A percentile compares a stretch with the other conserved stretches of the same genome.
These are phyloP conservation scores for Dendronephthya gigantea DNA, from an alignment of 64 coral and sea anemone genomes.

Conservation along the genomic window DNA sequence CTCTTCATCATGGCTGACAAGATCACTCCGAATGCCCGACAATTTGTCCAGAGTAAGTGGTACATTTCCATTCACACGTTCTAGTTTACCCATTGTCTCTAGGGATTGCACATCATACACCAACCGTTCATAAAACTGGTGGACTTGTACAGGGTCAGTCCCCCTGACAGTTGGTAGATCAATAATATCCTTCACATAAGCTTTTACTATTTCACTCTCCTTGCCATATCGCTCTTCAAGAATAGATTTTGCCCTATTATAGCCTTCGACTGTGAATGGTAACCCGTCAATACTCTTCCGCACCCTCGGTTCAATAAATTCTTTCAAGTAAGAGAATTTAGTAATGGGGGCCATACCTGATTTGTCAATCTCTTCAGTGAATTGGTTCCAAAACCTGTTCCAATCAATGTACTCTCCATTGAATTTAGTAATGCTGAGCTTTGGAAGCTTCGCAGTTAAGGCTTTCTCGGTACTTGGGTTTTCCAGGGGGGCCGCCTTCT, in stretches of 20 bases:
- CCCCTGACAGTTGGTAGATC: background rate
- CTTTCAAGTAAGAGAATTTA: constrained; percentile 45
- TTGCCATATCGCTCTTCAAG: constrained; percentile 15
- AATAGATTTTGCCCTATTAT: constrained; percentile 11
- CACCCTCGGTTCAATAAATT: constrained; percentile 26
- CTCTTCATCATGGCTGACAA: background rate
- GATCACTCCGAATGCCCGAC: background rate
- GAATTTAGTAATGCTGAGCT: constrained; percentile 27
- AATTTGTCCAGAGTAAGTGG: background rate
- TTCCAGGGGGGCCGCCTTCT: too few species aligned
- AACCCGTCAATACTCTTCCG: constrained; percentile 37
- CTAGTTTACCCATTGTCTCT: background rate
- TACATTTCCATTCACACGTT: background rate
- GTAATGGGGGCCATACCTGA: background rate
- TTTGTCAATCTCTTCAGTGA: constrained; percentile 13
- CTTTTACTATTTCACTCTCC: background rate
- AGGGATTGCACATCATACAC: background rate
- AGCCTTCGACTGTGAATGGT: constrained; percentile 25
- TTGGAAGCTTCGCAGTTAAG: constrained; percentile 13
- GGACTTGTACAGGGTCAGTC: background rate
- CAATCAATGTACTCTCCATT: constrained; percentile 24
- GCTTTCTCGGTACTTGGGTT: too few species aligned
- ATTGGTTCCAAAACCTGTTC: constrained; percentile 33
- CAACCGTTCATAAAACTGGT: background rate
- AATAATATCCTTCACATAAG: background rate